Evolutionary conservation across 1,140 invertebrate species (phyloP).

Genomic region (Aphidius ervi): DNA sequence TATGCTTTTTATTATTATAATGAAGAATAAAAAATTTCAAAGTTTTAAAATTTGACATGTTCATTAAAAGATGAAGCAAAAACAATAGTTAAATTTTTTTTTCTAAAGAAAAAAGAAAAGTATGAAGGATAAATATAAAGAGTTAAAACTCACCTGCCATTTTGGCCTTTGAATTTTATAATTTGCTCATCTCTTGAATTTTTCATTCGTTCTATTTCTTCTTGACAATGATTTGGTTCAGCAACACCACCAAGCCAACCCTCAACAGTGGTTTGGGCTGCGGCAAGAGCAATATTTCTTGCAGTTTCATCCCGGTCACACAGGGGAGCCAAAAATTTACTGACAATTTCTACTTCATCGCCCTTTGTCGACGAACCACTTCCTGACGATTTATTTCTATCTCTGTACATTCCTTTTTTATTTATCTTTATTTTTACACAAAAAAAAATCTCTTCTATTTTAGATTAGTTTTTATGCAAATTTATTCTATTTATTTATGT

Average conservation of each 20-base stretch:
- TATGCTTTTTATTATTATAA: slow-evolving; percentile 8
- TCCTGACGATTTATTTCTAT: slow-evolving; percentile 33
- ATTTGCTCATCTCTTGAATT: slow-evolving; percentile 25
- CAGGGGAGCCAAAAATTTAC: slow-evolving; percentile 53
- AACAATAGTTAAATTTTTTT: neutral
- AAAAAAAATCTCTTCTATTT: no score
- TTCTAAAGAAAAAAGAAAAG: neutral
- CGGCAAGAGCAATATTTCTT: slow-evolving; percentile 54
- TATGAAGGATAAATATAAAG: neutral
- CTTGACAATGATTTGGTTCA: slow-evolving; percentile 43
- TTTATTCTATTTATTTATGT: no score
- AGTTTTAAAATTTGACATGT: neutral
- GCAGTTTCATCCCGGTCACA: slow-evolving; percentile 54
- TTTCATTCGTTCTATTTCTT: slow-evolving; percentile 36
- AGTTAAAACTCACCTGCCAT: slow-evolving; percentile 36
- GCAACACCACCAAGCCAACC: slow-evolving; percentile 57
- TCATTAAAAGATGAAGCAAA: neutral
- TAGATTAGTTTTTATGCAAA: no score
- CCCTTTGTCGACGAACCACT: slow-evolving; percentile 38
- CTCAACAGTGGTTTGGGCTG: slow-evolving; percentile 55
- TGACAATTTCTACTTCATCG: slow-evolving; percentile 54
- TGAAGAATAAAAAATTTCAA: no score
- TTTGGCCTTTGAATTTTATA: slow-evolving; percentile 35
- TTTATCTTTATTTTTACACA: neutral
- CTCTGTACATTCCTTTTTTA: slow-evolving; percentile 37